Percentiles rank a stretch among this genome's conserved stretches.
These are phyloP conservation scores for Peromyscus maniculatus DNA, from an alignment of 2,113 vertebrate genomes.

Conservation along the genomic window DNA sequence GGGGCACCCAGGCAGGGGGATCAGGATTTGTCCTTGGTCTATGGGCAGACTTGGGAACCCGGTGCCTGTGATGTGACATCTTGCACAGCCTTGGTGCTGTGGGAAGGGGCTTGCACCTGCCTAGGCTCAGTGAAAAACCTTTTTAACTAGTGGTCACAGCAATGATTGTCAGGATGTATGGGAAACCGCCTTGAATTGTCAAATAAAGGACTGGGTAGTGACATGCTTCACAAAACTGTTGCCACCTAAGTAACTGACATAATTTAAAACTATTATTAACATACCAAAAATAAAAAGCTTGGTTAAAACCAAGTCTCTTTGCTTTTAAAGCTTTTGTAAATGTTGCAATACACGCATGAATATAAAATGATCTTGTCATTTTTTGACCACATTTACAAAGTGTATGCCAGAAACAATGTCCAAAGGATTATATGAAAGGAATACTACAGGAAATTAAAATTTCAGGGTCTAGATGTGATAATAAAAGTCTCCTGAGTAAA, in stretches of 20 bases:
- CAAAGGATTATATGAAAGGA: slow-evolving; percentile 5
- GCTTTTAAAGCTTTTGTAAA: background rate
- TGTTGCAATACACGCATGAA: background rate
- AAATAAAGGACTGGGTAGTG: background rate
- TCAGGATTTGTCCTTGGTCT: no score
- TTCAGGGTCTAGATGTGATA: background rate
- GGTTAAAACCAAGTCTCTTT: background rate
- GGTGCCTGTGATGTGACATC: no score
- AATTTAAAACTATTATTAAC: background rate
- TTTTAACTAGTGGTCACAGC: background rate
- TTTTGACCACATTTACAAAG: background rate
- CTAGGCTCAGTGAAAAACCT: no score
- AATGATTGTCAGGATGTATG: background rate
- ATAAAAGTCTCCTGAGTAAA: background rate
- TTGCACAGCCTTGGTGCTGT: no score
- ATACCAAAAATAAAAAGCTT: background rate
- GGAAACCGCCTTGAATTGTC: background rate
- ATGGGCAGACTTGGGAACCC: no score
- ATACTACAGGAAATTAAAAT: background rate
- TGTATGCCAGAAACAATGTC: background rate
- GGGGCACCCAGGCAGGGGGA: no score
- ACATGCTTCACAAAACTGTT: background rate
- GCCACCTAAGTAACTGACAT: background rate
- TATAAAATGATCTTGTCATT: background rate
- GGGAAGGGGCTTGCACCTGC: no score